These are phyloP conservation scores for Spatula versicolor DNA, from an alignment of 2,797 vertebrate species.

Conservation along the genomic window DNA sequence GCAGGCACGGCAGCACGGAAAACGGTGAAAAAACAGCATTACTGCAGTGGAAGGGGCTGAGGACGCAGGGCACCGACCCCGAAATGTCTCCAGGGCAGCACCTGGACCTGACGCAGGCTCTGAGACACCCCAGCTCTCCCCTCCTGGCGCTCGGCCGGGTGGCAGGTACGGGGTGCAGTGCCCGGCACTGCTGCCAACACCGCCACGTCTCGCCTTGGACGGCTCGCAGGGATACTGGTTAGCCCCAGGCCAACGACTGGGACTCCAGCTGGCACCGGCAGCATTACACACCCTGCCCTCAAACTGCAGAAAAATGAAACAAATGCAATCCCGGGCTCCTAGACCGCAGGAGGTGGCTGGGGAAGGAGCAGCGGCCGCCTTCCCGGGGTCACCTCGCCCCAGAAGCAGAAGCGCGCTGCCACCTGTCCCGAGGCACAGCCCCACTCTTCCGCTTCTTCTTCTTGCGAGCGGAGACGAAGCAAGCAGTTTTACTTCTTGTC, in stretches of 20 bases:
- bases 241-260: background rate
- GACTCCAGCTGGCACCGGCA: background rate
- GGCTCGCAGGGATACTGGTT: accelerated
- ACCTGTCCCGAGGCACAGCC: background rate
- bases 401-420: too few relatives aligned
- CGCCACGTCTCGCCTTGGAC: accelerated
- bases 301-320: background rate
- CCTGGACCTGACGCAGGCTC: accelerated
- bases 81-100: accelerated
- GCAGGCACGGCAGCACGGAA: accelerated
- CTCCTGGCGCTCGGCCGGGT: background rate
- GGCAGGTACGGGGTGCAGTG: accelerated
- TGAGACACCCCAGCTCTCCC: background rate
- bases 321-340: accelerated
- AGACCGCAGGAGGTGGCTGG: accelerated
- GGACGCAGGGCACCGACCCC: accelerated
- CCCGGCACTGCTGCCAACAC: background rate
- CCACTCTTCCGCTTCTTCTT: background rate
- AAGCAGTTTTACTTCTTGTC: accelerated
- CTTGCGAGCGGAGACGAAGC: accelerated
- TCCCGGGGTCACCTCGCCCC: background rate
- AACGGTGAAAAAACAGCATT: background rate
- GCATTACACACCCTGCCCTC: background rate
- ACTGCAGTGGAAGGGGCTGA: background rate
- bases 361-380: background rate